These are phyloP conservation scores for Tetramorium simillimum DNA, from an alignment of 1,140 invertebrate genomes.

Conservation along the genomic window DNA sequence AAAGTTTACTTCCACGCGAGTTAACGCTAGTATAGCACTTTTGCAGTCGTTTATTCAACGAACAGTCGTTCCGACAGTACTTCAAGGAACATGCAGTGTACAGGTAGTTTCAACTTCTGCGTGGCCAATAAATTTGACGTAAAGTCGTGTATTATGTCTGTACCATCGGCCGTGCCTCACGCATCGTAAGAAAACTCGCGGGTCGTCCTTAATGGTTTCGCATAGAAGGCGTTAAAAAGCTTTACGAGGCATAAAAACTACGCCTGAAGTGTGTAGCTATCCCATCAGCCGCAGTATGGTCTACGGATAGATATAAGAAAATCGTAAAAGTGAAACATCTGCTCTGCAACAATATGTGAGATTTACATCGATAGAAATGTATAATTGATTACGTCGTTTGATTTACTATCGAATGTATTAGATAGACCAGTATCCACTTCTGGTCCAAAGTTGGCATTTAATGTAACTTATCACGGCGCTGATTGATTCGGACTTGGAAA, in stretches of 20 bases:
- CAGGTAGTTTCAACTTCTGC: conserved; percentile 58
- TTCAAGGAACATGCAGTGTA: conserved; percentile 28
- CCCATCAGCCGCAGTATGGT: neutral
- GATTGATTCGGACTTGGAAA: conserved; percentile 50
- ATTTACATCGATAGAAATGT: neutral
- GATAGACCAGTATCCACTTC: neutral
- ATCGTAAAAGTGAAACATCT: neutral
- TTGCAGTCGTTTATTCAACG: conserved; percentile 56
- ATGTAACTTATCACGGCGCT: conserved; percentile 41
- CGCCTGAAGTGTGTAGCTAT: conserved; percentile 7
- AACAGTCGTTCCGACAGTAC: conserved; percentile 38
- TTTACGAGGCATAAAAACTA: conserved; percentile 69
- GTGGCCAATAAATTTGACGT: conserved; percentile 62
- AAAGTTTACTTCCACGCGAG: conserved; percentile 31
- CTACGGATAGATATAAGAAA: neutral
- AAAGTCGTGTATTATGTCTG: conserved; percentile 54
- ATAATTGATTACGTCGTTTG: neutral
- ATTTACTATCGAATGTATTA: neutral
- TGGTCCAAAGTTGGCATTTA: conserved; percentile 6
- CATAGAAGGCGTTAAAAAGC: conserved; percentile 48
- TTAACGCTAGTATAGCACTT: conserved; percentile 23
- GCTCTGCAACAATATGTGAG: neutral
- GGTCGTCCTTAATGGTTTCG: conserved; percentile 60
- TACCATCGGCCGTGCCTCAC: conserved; percentile 45
- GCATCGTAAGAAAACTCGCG: conserved; percentile 50